Evolutionary conservation across 2,113 vertebrate genomes (phyloP).

Genomic region (Megaceryle maxima): DNA sequence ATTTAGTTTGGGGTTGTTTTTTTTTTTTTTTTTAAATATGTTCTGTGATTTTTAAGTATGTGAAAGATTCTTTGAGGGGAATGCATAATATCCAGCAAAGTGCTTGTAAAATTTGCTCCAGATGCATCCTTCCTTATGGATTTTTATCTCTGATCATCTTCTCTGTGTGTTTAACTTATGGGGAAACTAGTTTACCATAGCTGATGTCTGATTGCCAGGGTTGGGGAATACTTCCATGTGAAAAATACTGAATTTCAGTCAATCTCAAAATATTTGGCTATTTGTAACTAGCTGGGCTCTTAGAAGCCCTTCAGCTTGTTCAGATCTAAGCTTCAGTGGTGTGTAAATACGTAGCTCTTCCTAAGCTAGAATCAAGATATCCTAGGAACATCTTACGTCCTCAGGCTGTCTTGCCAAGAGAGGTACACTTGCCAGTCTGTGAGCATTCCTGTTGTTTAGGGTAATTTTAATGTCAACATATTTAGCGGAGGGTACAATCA

Average conservation of each 20-base stretch:
- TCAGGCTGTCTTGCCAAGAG: slow-evolving; percentile 2
- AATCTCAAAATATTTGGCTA: not conserved
- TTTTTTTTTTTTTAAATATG: accelerated
- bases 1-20: no score
- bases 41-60: not conserved
- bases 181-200: not conserved
- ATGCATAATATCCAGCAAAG: not conserved
- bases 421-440: not conserved
- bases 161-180: not conserved
- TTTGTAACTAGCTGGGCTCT: not conserved
- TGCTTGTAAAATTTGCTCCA: not conserved
- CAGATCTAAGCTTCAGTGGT: not conserved
- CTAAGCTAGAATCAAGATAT: not conserved
- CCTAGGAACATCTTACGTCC: not conserved
- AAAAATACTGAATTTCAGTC: not conserved
- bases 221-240: not conserved
- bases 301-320: slow-evolving; percentile 8
- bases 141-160: not conserved
- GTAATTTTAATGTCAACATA: not conserved
- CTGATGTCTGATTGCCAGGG: not conserved
- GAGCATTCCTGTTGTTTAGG: slow-evolving; percentile 14
- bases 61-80: not conserved
- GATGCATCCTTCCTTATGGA: not conserved
- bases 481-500: slow-evolving; percentile 19
- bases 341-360: not conserved